A percentile compares a stretch with the other conserved stretches of the same genome.
Conservation (phyloP, 2,797 vertebrate genomes). For the Tadarida brasiliensis region DNA sequence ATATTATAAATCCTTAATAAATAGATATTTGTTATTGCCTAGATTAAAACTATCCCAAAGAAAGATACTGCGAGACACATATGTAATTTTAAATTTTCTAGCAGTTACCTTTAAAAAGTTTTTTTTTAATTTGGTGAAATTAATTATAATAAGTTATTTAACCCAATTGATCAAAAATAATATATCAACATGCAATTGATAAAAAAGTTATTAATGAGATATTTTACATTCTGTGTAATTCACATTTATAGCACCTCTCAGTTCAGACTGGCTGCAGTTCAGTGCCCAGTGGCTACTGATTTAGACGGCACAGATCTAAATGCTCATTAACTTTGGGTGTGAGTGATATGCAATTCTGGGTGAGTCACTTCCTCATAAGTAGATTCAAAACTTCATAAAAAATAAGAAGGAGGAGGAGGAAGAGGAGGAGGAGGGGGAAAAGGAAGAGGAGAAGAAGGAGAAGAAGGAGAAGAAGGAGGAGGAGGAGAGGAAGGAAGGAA, state of each 20-base stretch:
- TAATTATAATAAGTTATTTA: slow-evolving; percentile 40
- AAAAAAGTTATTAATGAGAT: slow-evolving; percentile 14
- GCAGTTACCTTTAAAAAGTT: neutral
- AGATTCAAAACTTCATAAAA: neutral
- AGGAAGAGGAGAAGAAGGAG: accelerated
- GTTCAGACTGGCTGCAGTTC: neutral
- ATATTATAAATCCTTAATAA: slow-evolving; percentile 34
- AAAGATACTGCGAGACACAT: neutral
- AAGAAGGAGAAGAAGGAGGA: neutral
- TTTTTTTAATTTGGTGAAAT: neutral
- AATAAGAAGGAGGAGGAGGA: neutral
- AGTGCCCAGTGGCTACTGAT: neutral
- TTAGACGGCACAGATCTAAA: neutral
- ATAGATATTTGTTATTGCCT: neutral
- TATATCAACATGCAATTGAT: neutral
- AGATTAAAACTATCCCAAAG: neutral
- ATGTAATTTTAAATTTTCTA: slow-evolving; percentile 28
- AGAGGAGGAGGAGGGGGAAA: too few relatives aligned
- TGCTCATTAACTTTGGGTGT: neutral
- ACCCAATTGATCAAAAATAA: neutral
- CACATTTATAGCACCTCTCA: neutral
- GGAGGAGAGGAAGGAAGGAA: too few relatives aligned
- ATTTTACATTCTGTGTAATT: neutral
- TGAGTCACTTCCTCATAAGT: slow-evolving; percentile 11
- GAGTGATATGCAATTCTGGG: neutral